Evolutionary conservation across 1,140 invertebrate species (phyloP).

Genomic region (Frieseomelitta varia): DNA sequence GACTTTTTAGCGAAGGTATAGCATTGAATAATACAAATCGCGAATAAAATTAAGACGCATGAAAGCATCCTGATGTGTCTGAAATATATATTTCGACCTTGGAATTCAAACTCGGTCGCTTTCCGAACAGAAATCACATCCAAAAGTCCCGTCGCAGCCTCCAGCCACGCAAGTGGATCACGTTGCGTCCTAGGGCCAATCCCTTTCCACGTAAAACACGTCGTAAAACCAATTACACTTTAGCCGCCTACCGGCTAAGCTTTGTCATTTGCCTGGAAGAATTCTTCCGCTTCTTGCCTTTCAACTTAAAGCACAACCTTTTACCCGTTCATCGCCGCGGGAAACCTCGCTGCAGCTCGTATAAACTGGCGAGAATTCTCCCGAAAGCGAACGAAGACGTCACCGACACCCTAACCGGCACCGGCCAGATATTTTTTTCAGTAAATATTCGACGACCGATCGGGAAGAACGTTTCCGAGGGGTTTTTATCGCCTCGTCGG

Average conservation of each 20-base stretch:
- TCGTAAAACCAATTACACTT: slow-evolving; percentile 72
- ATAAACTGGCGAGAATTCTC: slow-evolving; percentile 29
- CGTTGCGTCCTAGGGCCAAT: slow-evolving; percentile 17
- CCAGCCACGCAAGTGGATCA: not conserved
- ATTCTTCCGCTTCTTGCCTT: slow-evolving; percentile 44
- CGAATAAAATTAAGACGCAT: no score
- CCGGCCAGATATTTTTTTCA: not conserved
- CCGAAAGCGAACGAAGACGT: slow-evolving; percentile 5
- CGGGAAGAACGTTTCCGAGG: not conserved
- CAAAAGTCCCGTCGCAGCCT: not conserved
- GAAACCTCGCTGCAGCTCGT: slow-evolving; percentile 28
- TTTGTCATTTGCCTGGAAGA: slow-evolving; percentile 68
- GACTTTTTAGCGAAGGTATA: no score
- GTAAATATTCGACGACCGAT: not conserved
- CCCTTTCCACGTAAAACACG: slow-evolving; percentile 71
- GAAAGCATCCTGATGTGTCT: no score
- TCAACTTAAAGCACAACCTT: slow-evolving; percentile 44
- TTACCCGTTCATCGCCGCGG: not conserved
- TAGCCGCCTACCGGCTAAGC: slow-evolving; percentile 40
- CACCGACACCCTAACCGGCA: not conserved
- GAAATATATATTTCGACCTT: no score
- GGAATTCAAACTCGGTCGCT: not conserved
- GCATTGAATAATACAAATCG: no score
- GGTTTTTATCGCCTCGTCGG: not conserved
- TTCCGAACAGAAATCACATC: not conserved